Conservation (phyloP, 37 sponge, comb jelly and placozoan genomes). For the Crambe crambe region DNA sequence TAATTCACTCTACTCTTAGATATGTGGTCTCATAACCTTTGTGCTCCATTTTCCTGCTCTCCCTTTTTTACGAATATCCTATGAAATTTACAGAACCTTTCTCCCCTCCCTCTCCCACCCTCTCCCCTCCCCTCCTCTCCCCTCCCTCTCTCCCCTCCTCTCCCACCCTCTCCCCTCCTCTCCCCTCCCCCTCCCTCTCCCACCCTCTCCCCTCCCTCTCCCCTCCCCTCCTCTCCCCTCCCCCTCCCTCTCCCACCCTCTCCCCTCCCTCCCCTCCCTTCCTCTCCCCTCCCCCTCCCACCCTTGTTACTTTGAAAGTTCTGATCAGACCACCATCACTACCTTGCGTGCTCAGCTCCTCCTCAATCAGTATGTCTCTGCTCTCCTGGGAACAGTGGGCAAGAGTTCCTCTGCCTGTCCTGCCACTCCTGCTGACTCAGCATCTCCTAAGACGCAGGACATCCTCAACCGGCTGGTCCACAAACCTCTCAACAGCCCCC, state of each 20-base stretch:
- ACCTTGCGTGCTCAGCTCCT: conserved; percentile 51
- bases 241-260: background rate
- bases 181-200: background rate
- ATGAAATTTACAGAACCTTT: too few species aligned
- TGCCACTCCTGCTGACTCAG: background rate
- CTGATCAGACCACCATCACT: background rate
- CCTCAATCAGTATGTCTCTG: conserved; percentile 55
- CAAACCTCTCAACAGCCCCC: conserved; percentile 45
- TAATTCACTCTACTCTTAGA: too few species aligned
- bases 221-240: background rate
- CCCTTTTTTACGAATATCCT: too few species aligned
- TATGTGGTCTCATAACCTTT: too few species aligned
- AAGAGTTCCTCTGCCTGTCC: background rate
- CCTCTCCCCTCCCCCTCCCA: background rate
- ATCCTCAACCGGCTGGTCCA: conserved; percentile 60
- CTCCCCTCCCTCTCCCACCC: too few species aligned
- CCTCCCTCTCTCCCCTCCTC: background rate
- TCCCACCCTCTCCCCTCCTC: background rate
- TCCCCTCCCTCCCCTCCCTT: background rate
- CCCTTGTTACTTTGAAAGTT: background rate
- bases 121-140: too few species aligned
- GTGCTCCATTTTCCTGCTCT: too few species aligned
- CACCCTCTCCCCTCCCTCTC: background rate
- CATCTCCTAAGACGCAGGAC: conserved; percentile 43
- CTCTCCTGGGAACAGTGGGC: conserved; percentile 19